Evolutionary conservation across 1,140 invertebrate species (phyloP), one percentile per base, ranked within the genome.

Genomic region (Penaeus indicus): DNA sequence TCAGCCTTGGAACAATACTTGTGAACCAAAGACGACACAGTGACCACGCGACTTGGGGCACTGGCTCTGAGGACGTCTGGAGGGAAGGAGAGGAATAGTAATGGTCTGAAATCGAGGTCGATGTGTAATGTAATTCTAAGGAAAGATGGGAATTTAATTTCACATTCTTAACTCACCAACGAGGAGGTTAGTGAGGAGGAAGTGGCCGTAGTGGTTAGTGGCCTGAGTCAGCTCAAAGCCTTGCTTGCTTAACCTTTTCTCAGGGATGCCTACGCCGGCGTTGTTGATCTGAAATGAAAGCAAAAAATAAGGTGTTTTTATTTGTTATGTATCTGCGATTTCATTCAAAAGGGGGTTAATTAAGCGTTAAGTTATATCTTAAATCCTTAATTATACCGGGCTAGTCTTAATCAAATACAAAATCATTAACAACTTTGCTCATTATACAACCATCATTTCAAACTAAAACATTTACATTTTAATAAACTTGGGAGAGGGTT

Each of bases 151-250:
- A 32, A 27, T 38, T 11, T 11, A 18, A 25, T 21, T 18, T 75
- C n/a, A 32, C 8, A 18, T 13, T 8, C 13, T 32, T 18, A 32
- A 32, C 72, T 75, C 10, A 83, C 80, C 80, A 5, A 97, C 91
- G 13, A 98, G 93, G n/a, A 97, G 93, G 92, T 96, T 95, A 2
- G 96, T 97, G 2, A 98, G 92, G 4, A 83, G 60, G 80, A 83
- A 83, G 80, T 83, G 80, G 18, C 80, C 80, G n/a, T 83, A 83
- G 61, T 42, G 97, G 93, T 92, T 97, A 97, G 92, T 97, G 97
- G n/a, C 96, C 96, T 72, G 97, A 93, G 91, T 97, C 95, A 95
- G 95, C 93, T 98, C 97, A 93, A 96, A 96, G 0, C 96, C 96
- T 93, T 98, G 97, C 91, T 94, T 93, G 0, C 96, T 97, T 75